phyloP scores from a whole-genome alignment of 2,797 vertebrate genomes.

The Cuculus canorus region DNA sequence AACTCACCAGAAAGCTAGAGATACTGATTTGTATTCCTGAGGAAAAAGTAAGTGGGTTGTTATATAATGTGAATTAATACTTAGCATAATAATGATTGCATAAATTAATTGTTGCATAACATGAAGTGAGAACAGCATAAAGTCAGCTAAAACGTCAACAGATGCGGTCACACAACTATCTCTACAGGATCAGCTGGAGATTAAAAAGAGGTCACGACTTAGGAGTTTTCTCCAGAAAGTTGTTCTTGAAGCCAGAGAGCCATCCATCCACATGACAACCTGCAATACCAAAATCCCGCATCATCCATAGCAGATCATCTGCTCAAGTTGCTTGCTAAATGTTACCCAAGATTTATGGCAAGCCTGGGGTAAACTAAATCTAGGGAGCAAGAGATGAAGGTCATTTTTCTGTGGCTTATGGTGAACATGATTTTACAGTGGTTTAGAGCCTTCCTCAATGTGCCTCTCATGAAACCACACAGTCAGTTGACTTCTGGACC shows the following conservation, averaged over 20 bases:
- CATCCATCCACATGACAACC: not conserved
- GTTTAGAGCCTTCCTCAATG: constrained; percentile 42
- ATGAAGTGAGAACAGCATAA: not conserved
- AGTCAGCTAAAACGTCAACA: not conserved
- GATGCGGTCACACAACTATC: rapidly evolving
- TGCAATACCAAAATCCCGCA: not conserved
- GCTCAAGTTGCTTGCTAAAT: constrained; percentile 1
- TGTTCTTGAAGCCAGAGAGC: not conserved
- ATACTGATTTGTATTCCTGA: too few species aligned
- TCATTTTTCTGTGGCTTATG: constrained; percentile 22
- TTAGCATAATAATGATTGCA: not conserved
- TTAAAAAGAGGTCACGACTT: not conserved
- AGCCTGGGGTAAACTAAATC: constrained; percentile 19
- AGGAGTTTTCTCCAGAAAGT: not conserved
- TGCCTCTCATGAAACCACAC: constrained; percentile 47
- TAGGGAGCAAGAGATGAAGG: constrained; percentile 53
- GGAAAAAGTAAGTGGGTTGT: not conserved
- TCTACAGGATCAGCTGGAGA: not conserved
- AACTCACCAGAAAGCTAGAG: not conserved
- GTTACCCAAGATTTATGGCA: not conserved
- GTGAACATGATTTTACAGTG: constrained; percentile 7
- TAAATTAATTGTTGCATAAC: not conserved
- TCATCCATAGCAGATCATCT: constrained; percentile 40
- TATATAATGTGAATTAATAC: not conserved
- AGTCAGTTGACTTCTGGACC: constrained; percentile 15